phyloP scores from a whole-genome alignment of 2,113 vertebrate species.

The Poicephalus gulielmi region DNA sequence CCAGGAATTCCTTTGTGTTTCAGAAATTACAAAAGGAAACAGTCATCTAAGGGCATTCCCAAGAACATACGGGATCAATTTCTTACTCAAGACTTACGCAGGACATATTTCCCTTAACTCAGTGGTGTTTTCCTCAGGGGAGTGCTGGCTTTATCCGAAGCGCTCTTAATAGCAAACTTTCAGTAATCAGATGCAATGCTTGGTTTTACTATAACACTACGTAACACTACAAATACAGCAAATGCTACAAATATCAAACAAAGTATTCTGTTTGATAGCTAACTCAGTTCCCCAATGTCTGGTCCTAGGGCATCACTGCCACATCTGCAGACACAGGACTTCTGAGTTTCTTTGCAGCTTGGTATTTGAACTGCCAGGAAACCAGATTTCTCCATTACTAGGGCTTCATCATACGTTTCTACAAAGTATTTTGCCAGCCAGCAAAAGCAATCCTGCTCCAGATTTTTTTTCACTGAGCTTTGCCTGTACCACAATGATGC shows the following conservation, averaged over 20 bases:
- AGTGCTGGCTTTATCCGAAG: background rate
- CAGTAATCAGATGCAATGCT: background rate
- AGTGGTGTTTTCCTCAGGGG: conserved; percentile 40
- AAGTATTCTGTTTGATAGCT: background rate
- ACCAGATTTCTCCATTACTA: background rate
- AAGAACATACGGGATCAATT: background rate
- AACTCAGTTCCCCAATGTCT: background rate
- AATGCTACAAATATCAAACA: background rate
- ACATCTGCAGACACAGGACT: background rate
- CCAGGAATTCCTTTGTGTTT: conserved; percentile 13
- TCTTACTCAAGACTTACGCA: conserved; percentile 54
- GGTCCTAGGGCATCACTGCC: background rate
- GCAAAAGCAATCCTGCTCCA: background rate
- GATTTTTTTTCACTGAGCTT: background rate
- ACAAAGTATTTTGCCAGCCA: background rate
- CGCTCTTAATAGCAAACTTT: background rate
- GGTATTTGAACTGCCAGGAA: background rate
- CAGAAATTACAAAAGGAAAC: conserved; percentile 1
- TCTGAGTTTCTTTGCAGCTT: background rate
- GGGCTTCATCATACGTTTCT: background rate
- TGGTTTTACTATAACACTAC: background rate
- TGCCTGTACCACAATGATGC: background rate
- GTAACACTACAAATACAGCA: background rate
- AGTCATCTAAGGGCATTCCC: conserved; percentile 50
- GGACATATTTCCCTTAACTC: conserved; percentile 43